Evolutionary conservation across 2,888 invertebrate genomes (phyloP), one percentile per base, ranked within the genome.

Genomic region (Psylliodes chrysocephalus): DNA sequence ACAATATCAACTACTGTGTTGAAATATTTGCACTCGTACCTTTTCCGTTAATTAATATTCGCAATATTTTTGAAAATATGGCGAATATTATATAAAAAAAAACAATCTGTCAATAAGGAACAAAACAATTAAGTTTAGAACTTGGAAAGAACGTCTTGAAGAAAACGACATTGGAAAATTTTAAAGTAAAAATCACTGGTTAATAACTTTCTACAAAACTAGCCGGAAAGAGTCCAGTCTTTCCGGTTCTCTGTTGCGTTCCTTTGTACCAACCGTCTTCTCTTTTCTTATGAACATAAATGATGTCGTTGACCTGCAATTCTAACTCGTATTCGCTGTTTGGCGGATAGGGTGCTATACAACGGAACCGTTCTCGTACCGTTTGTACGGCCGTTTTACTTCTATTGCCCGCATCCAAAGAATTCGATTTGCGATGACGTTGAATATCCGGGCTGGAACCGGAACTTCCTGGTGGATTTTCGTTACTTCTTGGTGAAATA

Each of bases 221-320:
- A 52, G 95, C 95, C 1, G 96, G 96, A 84, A 96, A 96, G 42
- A 96, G 86, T n/a, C 96, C 96, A 2, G 94, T 94, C 74, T 94
- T 91, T 33, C 96, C 95, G 1, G 95, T 95, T 60, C 95, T 87
- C 72, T 94, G 91, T 72, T 94, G 88, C 0, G 94, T 95, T 15
- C 96, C 96, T 80, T 95, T 95, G 83, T 93, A 96, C 96, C 96
- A 96, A 49, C 96, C 96, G 78, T 96, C 96, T 54, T 95, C 95
- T 55, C 95, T 89, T 79, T 96, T 96, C 77, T 92, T 92, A 76
- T 94, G 92, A 15, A 96, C 96, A 73, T 93, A 90, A 70, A 96
- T 94, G 60, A 96, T 90, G 78, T 96, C 96, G 66, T 95, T 95
- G 38, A 95, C 90, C 72, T 93, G 91, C 46, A 97, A 84, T 78